Evolutionary conservation across 2,888 invertebrate genomes (phyloP), one percentile per base, ranked within the genome.

Genomic region (Ornithoptera alexandrae): DNA sequence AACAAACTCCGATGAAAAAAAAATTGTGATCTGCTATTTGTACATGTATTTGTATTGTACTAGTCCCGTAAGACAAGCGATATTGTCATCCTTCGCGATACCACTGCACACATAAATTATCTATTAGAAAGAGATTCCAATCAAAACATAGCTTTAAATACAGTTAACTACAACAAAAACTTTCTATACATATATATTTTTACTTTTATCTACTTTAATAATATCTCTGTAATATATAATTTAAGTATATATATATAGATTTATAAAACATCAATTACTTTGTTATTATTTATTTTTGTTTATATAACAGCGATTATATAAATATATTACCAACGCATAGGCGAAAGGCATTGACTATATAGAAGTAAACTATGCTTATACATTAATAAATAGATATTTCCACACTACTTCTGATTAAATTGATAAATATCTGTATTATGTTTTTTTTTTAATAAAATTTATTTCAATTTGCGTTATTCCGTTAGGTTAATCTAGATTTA

Each of bases 211-310:
- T 20, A 20, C 18, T 8, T 20, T n/a, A 57, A 57, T 22, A n/a
- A 20, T 12, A 57, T 18, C 8, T n/a, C 22, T 20, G n/a, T 12
- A 20, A n/a, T 39, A 39, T 39, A 39, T 30, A 30, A 30, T 30
- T 3, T 30, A 3, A 30, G 30, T 30, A 30, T 30, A 30, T 30
- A n/a, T 59, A 59, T 6, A n/a, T 39, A 39, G n/a, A 39, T 22
- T 61, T 62, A 65, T 66, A 62, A 61, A 60, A 65, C 64, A 53
- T 63, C 50, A 60, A 62, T 69, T 46, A 72, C 62, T 56, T 61
- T 20, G 20, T 64, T 50, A 18, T 50, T 63, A 62, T 59, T 20
- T 70, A 59, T 63, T 57, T 56, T 62, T 63, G 67, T 66, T 61
- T 58, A 65, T 62, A 71, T 61, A 30, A 36, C 61, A 61, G 36